Evolutionary conservation across 1,140 invertebrate genomes (phyloP).

Genomic region (Lineus longissimus): DNA sequence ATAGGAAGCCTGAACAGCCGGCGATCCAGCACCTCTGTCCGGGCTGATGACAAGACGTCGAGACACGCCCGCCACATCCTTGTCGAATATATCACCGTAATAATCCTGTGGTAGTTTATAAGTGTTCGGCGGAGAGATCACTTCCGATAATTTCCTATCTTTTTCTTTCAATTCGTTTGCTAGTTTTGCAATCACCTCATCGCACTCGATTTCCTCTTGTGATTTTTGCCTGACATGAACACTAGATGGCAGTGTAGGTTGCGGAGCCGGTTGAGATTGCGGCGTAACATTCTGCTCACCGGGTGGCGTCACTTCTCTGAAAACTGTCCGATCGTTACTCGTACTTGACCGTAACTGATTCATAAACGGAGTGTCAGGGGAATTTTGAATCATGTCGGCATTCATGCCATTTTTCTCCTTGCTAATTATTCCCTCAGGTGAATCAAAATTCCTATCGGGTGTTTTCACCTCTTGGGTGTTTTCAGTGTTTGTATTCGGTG

Average conservation of each 20-base stretch:
- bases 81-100: constrained; percentile 6
- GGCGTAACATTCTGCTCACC: not conserved
- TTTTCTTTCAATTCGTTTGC: constrained; percentile 64
- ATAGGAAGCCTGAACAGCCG: too few species aligned
- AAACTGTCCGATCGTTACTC: not conserved
- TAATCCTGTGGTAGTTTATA: constrained; percentile 11
- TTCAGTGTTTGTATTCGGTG: too few species aligned
- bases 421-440: too few species aligned
- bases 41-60: too few species aligned
- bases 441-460: too few species aligned
- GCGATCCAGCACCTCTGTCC: too few species aligned
- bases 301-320: not conserved
- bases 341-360: too few species aligned
- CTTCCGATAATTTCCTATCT: constrained; percentile 38
- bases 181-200: constrained; percentile 69
- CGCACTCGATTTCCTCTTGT: constrained; percentile 77
- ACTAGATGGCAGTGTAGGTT: not conserved
- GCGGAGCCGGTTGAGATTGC: not conserved
- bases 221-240: constrained; percentile 57
- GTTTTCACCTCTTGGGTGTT: too few species aligned
- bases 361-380: too few species aligned
- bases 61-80: too few species aligned
- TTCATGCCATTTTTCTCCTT: too few species aligned
- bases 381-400: too few species aligned
- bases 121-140: constrained; percentile 57